Percentiles rank a stretch among this genome's conserved stretches.
These are phyloP conservation scores for Litoditis marina DNA, from an alignment of 2,888 invertebrate genomes.

Conservation along the genomic window DNA sequence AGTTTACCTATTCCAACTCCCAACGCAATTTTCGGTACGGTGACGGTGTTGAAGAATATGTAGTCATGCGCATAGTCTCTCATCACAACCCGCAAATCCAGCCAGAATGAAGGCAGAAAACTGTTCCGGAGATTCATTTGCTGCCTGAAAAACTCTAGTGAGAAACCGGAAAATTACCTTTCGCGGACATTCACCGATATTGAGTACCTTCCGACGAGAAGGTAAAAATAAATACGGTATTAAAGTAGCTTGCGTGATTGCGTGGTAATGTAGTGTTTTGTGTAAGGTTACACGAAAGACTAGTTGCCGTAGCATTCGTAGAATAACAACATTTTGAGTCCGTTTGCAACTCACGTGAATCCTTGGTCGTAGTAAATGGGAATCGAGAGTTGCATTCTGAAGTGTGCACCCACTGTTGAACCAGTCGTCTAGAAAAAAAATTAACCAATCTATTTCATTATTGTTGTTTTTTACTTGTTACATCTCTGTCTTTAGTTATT, in stretches of 20 bases:
- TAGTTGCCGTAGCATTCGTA: too few species aligned
- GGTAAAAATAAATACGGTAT: too few species aligned
- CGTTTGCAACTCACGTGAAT: slow-evolving; percentile 17
- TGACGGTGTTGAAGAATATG: slow-evolving; percentile 28
- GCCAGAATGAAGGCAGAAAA: slow-evolving; percentile 38
- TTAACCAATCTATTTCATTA: too few species aligned
- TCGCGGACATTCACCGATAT: too few species aligned
- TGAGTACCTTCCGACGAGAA: too few species aligned
- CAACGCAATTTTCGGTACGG: slow-evolving; percentile 30
- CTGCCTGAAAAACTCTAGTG: not conserved
- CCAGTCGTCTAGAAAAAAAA: slow-evolving; percentile 35
- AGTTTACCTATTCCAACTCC: slow-evolving; percentile 32
- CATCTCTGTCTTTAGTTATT: too few species aligned
- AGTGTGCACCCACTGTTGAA: slow-evolving; percentile 41
- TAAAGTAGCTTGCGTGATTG: too few species aligned
- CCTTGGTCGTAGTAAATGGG: slow-evolving; percentile 30
- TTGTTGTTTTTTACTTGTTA: too few species aligned
- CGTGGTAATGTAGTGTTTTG: too few species aligned
- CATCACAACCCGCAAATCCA: slow-evolving; percentile 30
- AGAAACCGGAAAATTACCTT: too few species aligned
- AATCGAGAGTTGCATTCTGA: slow-evolving; percentile 44
- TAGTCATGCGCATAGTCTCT: slow-evolving; percentile 37
- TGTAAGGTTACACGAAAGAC: too few species aligned
- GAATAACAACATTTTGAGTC: not conserved
- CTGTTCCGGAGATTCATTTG: slow-evolving; percentile 14